A percentile compares a stretch with the other conserved stretches of the same genome.
phyloP scores from a whole-genome alignment of 2,113 vertebrate genomes.

The Onychorhynchus coronatus region DNA sequence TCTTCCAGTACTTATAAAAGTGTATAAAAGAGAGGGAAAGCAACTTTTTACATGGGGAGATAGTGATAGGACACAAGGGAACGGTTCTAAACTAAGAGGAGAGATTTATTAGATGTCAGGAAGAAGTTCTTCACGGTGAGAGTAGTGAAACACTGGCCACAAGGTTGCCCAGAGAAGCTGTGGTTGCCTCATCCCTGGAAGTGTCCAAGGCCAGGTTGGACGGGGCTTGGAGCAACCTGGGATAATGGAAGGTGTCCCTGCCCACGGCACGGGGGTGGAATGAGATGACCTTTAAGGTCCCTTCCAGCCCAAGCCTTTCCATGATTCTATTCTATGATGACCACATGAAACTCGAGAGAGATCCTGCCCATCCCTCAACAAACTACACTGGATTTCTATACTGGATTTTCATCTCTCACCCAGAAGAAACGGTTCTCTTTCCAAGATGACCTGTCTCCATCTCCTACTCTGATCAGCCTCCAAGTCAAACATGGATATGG shows the following conservation, averaged over 20 bases:
- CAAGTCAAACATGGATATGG: background rate
- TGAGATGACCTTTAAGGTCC: background rate
- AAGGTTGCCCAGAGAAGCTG: background rate
- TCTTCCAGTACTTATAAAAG: no score
- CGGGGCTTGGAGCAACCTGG: rapidly evolving
- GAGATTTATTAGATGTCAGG: background rate
- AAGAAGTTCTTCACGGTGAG: background rate
- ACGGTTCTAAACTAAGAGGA: background rate
- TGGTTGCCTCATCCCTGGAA: background rate
- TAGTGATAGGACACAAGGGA: background rate
- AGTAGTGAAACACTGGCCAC: rapidly evolving
- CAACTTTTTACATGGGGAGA: background rate
- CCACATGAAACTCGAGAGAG: background rate
- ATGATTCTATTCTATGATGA: background rate
- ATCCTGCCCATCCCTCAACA: background rate
- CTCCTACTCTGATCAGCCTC: background rate
- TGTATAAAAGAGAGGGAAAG: background rate
- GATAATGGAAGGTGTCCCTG: background rate
- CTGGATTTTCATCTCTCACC: background rate
- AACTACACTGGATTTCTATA: background rate
- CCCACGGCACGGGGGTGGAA: background rate
- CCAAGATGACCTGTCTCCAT: background rate
- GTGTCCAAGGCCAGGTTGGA: background rate
- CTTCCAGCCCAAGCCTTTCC: background rate
- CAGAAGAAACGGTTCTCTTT: background rate